phyloP scores from a whole-genome alignment of 2,888 invertebrate species.

The Ophion ventricosus region DNA sequence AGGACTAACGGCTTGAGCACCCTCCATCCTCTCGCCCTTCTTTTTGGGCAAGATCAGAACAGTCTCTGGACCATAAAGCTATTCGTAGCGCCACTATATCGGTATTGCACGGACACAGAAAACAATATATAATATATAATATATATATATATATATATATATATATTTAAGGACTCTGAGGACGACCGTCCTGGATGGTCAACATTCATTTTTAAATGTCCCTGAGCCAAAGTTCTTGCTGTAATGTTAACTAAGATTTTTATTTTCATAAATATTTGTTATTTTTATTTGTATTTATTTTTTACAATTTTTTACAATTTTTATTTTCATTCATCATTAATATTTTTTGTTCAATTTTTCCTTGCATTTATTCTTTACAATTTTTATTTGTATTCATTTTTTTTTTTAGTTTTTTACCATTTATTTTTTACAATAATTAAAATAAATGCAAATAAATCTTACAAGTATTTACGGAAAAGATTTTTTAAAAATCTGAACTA shows the following conservation, averaged over 20 bases:
- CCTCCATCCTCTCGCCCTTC: conserved; percentile 44
- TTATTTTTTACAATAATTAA: not conserved
- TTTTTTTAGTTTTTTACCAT: no score
- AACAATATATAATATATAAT: not conserved
- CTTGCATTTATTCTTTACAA: no score
- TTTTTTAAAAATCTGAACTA: no score
- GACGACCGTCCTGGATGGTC: conserved; percentile 4
- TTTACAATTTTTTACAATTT: no score
- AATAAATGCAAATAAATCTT: not conserved
- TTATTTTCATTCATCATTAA: not conserved
- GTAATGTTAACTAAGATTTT: not conserved
- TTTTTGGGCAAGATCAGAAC: conserved; percentile 30
- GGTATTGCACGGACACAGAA: no score
- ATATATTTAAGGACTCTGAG: not conserved
- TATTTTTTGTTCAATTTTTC: no score
- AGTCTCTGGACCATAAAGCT: conserved; percentile 46
- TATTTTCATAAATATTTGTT: not conserved
- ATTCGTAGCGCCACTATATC: conserved; percentile 59
- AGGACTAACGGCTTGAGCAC: conserved; percentile 79
- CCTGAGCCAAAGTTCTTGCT: not conserved
- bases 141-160: not conserved
- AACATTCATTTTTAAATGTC: conserved; percentile 56
- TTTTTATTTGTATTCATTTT: no score
- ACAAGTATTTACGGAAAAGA: not conserved
- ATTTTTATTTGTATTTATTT: not conserved